Base-by-base conservation (phyloP, 1,140 invertebrate species). In the Drepana arcuata region DNA sequence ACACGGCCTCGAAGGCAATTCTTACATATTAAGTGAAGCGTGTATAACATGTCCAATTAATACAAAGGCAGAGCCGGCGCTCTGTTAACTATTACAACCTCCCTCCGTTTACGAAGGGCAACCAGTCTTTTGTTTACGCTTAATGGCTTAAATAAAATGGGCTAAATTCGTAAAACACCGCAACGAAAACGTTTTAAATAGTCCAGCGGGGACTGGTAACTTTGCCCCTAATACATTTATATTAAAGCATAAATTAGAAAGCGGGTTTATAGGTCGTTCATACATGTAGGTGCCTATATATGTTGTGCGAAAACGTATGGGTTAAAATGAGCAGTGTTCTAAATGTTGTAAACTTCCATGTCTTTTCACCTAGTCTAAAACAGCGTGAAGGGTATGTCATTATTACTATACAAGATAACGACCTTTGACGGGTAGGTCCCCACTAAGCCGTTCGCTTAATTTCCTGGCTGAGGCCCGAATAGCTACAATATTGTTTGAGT, bases 121-220 rank as follows among this genome's bases (percentile, higher is more conserved):
- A 50, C 50, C 49, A 66, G 57, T 73, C 71, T 77, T 73, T 80
- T 75, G 71, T 71, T 67, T 69, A 71, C 63, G 71, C 56, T 66
- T 73, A 80, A 80, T 73, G 72, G 66, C 66, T 73, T 65, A 73
- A 73, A 74, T 70, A 69, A 73, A 80, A 80, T 60, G 61, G 69
- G 66, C 69, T 64, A 68, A 75, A 77, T 80, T 71, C 67, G 55
- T 61, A 61, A 65, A 67, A 66, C 65, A 64, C 33, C 40, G 43
- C 39, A 44, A 45, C 44, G 39, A 56, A 66, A 70, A 73, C 58
- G 60, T 61, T 64, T 68, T 55, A 66, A 69, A 62, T 56, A 52
- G 47, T 30, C 44, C 40, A 18, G 16, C 10, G 18, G 41, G 21
- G 36, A 48, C 40, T 16, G 32, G 26, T 35, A 54, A 66, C 60